Conservation (phyloP, 2,888 invertebrate species). For the Melangyna quadrimaculata region DNA sequence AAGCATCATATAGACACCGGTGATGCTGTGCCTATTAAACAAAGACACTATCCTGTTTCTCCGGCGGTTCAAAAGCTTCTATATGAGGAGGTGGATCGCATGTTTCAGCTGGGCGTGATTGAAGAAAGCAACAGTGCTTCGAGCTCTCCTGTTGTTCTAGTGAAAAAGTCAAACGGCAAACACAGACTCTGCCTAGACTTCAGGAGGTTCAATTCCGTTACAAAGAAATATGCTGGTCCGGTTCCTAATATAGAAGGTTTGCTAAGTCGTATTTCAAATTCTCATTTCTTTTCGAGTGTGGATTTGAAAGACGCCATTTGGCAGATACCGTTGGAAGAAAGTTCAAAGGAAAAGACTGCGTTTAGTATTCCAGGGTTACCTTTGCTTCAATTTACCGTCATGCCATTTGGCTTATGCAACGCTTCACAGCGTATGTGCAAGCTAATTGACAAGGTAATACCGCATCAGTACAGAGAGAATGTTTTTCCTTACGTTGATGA, state of each 20-base stretch:
- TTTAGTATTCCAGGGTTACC: neutral
- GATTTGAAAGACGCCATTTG: neutral
- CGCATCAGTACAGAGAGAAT: neutral
- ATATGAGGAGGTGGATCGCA: too few relatives aligned
- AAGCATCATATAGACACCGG: too few relatives aligned
- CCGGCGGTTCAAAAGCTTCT: too few relatives aligned
- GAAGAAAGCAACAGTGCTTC: too few relatives aligned
- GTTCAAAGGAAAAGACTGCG: too few relatives aligned
- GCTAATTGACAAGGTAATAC: neutral
- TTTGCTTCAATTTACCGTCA: neutral
- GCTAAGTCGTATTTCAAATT: neutral
- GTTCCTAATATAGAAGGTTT: constrained; percentile 9
- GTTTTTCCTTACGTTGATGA: neutral
- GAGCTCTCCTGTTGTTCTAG: too few relatives aligned
- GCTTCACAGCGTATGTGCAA: neutral
- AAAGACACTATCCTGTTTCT: too few relatives aligned
- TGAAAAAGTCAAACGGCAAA: too few relatives aligned
- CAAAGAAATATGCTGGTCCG: neutral
- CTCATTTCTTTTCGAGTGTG: neutral
- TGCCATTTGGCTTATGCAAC: neutral
- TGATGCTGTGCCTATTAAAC: too few relatives aligned
- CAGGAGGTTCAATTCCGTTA: neutral
- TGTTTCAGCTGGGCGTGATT: too few relatives aligned
- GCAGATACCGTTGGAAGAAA: neutral
- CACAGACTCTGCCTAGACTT: too few relatives aligned